phyloP scores from a whole-genome alignment of 2,888 invertebrate genomes.

The Heliconius hortense region DNA sequence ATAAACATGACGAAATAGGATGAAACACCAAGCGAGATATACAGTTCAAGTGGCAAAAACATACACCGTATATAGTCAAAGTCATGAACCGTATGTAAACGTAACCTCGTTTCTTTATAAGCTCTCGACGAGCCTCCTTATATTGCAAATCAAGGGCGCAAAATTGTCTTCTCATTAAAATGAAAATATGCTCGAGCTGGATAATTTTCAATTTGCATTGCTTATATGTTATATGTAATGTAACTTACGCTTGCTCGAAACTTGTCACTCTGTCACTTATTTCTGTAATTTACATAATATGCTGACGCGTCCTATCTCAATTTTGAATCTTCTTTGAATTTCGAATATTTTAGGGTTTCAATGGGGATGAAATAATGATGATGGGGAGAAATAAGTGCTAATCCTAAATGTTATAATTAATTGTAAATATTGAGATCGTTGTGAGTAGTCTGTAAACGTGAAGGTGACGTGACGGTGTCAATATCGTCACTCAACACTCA shows the following conservation, averaged over 20 bases:
- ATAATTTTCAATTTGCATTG: slow-evolving; percentile 35
- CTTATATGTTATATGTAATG: neutral
- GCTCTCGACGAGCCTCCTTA: slow-evolving; percentile 55
- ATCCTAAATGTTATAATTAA: neutral
- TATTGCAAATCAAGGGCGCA: slow-evolving; percentile 58
- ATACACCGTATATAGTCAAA: slow-evolving; percentile 51
- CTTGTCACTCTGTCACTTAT: neutral
- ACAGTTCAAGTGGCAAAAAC: slow-evolving; percentile 41
- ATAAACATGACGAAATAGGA: slow-evolving; percentile 36
- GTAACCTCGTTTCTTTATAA: slow-evolving; percentile 62
- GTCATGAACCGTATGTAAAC: slow-evolving; percentile 58
- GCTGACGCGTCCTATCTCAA: neutral
- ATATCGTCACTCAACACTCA: too few relatives aligned
- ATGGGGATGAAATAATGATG: too few relatives aligned
- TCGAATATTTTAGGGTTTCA: too few relatives aligned
- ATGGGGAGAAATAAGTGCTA: too few relatives aligned
- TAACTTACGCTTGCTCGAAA: neutral
- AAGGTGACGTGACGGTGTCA: neutral
- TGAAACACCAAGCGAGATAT: slow-evolving; percentile 41
- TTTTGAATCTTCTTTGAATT: neutral
- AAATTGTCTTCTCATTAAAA: slow-evolving; percentile 53
- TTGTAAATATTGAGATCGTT: neutral
- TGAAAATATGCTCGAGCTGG: slow-evolving; percentile 39
- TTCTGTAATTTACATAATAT: neutral
- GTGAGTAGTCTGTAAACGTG: neutral